These are phyloP conservation scores for Pundamilia nyererei DNA, from an alignment of 2,113 vertebrate species.

Conservation along the genomic window DNA sequence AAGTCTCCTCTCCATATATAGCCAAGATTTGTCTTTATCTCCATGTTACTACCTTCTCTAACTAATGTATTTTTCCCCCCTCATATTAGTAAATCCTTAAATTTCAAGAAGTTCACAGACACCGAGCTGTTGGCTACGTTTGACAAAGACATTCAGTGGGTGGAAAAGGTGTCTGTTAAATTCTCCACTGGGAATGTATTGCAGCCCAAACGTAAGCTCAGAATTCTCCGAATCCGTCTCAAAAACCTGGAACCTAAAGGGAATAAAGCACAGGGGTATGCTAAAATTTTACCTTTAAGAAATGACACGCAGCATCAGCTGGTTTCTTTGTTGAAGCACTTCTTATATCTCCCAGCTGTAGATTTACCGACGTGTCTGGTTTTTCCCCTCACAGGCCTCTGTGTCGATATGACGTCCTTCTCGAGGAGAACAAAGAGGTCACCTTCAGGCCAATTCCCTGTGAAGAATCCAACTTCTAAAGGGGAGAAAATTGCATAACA, in stretches of 20 bases:
- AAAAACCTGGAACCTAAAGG: constrained; percentile 64
- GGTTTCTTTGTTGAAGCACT: background rate
- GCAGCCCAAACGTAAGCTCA: constrained; percentile 78
- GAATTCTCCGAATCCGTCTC: constrained; percentile 80
- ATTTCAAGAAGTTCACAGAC: constrained; percentile 76
- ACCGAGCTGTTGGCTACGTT: constrained; percentile 79
- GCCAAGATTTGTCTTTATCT: background rate
- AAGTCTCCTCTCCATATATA: constrained; percentile 4
- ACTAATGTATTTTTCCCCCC: background rate
- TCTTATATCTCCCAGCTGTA: background rate
- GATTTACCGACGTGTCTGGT: background rate
- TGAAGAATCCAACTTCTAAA: constrained; percentile 65
- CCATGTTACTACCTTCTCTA: background rate
- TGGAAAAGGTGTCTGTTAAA: constrained; percentile 75
- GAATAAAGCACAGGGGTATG: constrained; percentile 41
- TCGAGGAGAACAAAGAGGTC: constrained; percentile 70
- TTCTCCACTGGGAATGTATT: constrained; percentile 75
- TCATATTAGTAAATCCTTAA: constrained; percentile 67
- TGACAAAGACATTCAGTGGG: constrained; percentile 67
- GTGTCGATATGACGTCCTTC: constrained; percentile 86
- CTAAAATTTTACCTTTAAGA: background rate
- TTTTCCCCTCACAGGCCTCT: constrained; percentile 65
- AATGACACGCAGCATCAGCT: background rate
- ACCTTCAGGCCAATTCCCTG: constrained; percentile 80
- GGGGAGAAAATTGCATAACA: background rate